phyloP scores from a whole-genome alignment of 2,113 vertebrate genomes.

The Ifrita kowaldi region DNA sequence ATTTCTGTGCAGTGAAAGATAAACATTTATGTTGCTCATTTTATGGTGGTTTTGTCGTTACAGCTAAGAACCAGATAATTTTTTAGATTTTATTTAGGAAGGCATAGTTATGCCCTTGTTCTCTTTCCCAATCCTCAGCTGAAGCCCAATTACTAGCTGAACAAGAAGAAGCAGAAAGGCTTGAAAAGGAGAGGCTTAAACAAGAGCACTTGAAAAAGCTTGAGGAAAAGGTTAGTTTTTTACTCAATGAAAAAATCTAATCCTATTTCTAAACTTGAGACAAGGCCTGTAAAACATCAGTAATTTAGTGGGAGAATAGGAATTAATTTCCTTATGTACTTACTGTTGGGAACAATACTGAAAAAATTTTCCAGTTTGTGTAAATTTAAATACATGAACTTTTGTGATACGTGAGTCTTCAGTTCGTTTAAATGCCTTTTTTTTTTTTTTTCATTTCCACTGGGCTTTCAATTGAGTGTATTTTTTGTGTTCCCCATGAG shows the following conservation, averaged over 20 bases:
- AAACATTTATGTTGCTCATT: not conserved
- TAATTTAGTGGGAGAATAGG: not conserved
- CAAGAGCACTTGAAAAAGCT: conserved; percentile 72
- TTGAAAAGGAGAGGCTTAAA: conserved; percentile 72
- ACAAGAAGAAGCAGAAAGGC: conserved; percentile 74
- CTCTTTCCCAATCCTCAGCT: conserved; percentile 65
- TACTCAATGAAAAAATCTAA: not conserved
- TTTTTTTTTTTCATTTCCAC: not conserved
- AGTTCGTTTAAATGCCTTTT: not conserved
- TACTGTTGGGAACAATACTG: not conserved
- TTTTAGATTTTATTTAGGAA: not conserved
- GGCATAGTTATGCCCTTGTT: not conserved
- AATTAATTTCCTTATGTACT: not conserved
- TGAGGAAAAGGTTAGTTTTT: conserved; percentile 76
- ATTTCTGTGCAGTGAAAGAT: not conserved
- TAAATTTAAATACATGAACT: not conserved
- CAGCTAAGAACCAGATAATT: not conserved
- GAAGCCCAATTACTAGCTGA: conserved; percentile 73
- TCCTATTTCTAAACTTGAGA: not conserved
- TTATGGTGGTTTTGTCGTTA: not conserved
- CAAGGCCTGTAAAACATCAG: not conserved
- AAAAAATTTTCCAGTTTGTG: not conserved
- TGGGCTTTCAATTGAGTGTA: not conserved
- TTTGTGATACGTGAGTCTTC: not conserved
- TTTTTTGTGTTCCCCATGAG: not conserved